Evolutionary conservation across 2,797 vertebrate genomes (phyloP).

Genomic region (Distichodus sexfasciatus): DNA sequence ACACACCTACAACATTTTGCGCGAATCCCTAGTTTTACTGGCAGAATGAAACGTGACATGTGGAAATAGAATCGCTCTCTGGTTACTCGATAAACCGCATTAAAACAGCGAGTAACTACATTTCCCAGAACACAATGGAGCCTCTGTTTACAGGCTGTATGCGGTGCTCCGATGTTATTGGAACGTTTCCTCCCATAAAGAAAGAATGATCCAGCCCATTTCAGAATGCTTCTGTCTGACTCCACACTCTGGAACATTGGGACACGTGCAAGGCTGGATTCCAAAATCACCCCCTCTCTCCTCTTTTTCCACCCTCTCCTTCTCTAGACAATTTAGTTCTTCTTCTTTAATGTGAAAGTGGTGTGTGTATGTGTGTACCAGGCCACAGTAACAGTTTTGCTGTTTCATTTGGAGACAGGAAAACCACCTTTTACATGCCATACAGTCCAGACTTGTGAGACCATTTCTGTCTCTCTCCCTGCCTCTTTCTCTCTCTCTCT

Average conservation of each 20-base stretch:
- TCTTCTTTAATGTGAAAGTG: background rate
- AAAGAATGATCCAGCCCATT: background rate
- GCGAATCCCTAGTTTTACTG: background rate
- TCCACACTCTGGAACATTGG: slow-evolving; percentile 8
- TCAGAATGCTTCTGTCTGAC: background rate
- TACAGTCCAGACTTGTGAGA: slow-evolving; percentile 4
- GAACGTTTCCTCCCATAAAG: slow-evolving; percentile 35
- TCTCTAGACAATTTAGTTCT: background rate
- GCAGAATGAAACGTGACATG: slow-evolving; percentile 53
- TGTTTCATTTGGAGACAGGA: slow-evolving; percentile 19
- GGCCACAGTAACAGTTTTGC: slow-evolving; percentile 15
- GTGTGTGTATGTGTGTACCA: background rate
- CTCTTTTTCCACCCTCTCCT: background rate
- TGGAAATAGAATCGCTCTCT: slow-evolving; percentile 47
- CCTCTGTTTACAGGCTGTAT: slow-evolving; percentile 62
- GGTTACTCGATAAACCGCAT: slow-evolving; percentile 14
- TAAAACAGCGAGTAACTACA: slow-evolving; percentile 55
- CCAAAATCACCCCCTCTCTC: background rate
- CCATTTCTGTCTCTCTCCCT: background rate
- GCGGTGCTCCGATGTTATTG: slow-evolving; percentile 60
- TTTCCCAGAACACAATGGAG: slow-evolving; percentile 61
- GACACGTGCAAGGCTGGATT: slow-evolving; percentile 4
- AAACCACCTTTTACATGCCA: slow-evolving; percentile 32
- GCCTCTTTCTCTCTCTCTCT: background rate
- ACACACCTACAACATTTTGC: background rate